Base-by-base conservation (phyloP, 1,140 invertebrate species). In the Bombus terrestris region DNA sequence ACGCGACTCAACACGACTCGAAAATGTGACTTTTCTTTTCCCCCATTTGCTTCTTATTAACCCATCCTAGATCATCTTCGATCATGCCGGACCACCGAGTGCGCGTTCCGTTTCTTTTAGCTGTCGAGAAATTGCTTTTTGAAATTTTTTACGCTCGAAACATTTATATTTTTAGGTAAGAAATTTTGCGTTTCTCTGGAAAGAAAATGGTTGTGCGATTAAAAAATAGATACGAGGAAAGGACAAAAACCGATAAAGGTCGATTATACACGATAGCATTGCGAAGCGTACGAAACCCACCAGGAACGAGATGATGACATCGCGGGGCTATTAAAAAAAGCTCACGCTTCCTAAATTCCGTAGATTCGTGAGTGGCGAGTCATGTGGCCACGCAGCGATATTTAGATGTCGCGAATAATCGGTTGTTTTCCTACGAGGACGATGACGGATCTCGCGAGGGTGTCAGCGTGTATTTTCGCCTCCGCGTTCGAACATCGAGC, bases 321-420 rank as follows among this genome's bases (percentile, higher is more conserved):
- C 57, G 81, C 47, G 78, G 22, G 41, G 88, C 89, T 90, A 90
- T 90, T 90, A 90, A 90, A 90, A 90, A 90, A 86, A 87, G 85
- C 88, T 71, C 78, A 37, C 66, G 88, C 77, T 91, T 91, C 90
- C 88, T 91, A 91, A 91, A 91, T 91, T 86, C 81, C 86, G 83
- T 73, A 64, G 83, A 88, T 91, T 91, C 90, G 90, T 91, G 88
- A 90, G 86, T 88, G 90, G 66, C 77, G 72, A 91, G 90, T 86
- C 86, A 91, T 91, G 86, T 91, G 90, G 80, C 77, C 81, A 73
- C 81, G 81, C 76, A 25, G 81, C 73, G 75, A 91, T 85, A 89
- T 89, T 87, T 91, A 85, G 84, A 74, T 68, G 71, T 81, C 71
- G 83, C 83, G 83, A 85, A 81, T 85, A 86, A 86, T 85, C 82